Conservation (phyloP, 2,888 invertebrate genomes). For the Girardia tigrina region DNA sequence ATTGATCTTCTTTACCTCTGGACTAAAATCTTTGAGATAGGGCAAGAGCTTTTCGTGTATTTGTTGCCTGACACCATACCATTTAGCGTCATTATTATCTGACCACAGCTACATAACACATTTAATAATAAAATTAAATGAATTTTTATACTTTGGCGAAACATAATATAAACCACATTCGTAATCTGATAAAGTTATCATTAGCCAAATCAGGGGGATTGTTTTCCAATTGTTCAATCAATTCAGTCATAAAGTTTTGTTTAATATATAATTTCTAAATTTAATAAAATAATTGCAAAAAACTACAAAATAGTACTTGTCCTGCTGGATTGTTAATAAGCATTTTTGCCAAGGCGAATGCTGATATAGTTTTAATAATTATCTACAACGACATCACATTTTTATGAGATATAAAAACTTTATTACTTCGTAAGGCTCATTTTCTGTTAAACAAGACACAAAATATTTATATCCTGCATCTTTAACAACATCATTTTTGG, state of each 20-base stretch:
- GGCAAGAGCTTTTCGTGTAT: conserved; percentile 85
- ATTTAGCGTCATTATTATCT: conserved; percentile 52
- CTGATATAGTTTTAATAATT: conserved; percentile 64
- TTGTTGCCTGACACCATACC: conserved; percentile 84
- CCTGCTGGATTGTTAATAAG: conserved; percentile 75
- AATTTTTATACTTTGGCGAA: conserved; percentile 57
- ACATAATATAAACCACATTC: conserved; percentile 73
- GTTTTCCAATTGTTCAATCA: conserved; percentile 61
- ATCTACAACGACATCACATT: not conserved
- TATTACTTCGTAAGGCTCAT: conserved; percentile 46
- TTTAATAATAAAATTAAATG: too few species aligned
- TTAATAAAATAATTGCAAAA: conserved; percentile 28
- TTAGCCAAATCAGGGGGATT: conserved; percentile 52
- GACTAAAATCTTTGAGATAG: conserved; percentile 65
- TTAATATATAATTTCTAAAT: conserved; percentile 67
- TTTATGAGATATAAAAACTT: not conserved
- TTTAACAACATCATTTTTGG: conserved; percentile 64
- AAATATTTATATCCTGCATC: conserved; percentile 88
- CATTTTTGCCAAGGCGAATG: conserved; percentile 81
- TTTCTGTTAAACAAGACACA: conserved; percentile 74
- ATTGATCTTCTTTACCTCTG: too few species aligned
- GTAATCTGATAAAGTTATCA: conserved; percentile 51
- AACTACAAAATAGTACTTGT: conserved; percentile 53
- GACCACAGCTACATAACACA: conserved; percentile 48
- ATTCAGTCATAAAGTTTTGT: conserved; percentile 74